These are phyloP conservation scores for Tetropium fuscum DNA, from an alignment of 2,888 invertebrate genomes.

Conservation along the genomic window DNA sequence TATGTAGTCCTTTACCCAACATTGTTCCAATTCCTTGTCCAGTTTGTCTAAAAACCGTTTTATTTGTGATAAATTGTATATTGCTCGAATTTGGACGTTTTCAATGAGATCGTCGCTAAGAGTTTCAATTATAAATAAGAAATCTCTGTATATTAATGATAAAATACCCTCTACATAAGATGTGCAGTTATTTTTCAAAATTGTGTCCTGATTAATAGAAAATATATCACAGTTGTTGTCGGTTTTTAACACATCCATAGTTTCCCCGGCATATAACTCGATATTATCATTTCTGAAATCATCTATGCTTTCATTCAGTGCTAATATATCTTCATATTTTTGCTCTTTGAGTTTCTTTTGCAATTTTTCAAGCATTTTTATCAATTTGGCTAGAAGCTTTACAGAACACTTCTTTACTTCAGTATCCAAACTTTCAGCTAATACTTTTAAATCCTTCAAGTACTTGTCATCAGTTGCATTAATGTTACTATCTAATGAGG, in stretches of 20 bases:
- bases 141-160: constrained; percentile 50
- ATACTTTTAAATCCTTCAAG: constrained; percentile 44
- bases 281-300: constrained; percentile 50
- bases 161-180: constrained; percentile 59
- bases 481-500: constrained; percentile 47
- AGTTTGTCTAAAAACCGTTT: constrained; percentile 47
- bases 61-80: constrained; percentile 51
- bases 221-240: constrained; percentile 43
- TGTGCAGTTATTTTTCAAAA: constrained; percentile 36
- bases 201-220: constrained; percentile 30
- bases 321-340: constrained; percentile 37
- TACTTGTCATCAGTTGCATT: constrained; percentile 36
- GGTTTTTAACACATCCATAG: constrained; percentile 50
- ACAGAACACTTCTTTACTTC: constrained; percentile 32
- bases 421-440: constrained; percentile 33
- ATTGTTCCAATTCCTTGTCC: constrained; percentile 46
- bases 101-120: constrained; percentile 55
- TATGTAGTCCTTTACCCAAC: constrained; percentile 47
- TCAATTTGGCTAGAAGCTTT: constrained; percentile 33
- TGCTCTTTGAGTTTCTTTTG: constrained; percentile 47
- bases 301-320: constrained; percentile 44
- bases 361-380: constrained; percentile 41
- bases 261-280: constrained; percentile 57
- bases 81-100: constrained; percentile 56
- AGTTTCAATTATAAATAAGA: constrained; percentile 49